Base-by-base conservation (phyloP, 2,888 invertebrate genomes). In the Monochamus alternatus region DNA sequence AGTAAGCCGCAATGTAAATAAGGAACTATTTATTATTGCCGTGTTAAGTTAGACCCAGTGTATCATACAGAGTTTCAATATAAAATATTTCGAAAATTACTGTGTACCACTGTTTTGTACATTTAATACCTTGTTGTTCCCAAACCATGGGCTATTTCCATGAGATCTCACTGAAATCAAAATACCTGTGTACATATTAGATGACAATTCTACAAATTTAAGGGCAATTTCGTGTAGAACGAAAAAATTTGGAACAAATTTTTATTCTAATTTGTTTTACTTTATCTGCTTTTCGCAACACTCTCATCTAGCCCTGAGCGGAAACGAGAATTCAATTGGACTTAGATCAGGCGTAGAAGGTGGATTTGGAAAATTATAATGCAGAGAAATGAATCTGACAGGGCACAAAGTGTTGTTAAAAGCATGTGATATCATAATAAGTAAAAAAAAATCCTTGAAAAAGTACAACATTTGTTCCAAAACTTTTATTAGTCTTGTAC, bases 21-120 rank as follows among this genome's bases (percentile, higher is more conserved):
- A 86, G 87, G 87, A 87, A 87, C 80, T 85, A 87, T 86, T 86
- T 86, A 86, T 85, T 85, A 82, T 80, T 79, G 74, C 47, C 75
- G 69, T 74, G 67, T 71, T 51, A 67, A 67, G 60, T 76, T 81
- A 82, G 76, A 80, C 76, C 81, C 82, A 81, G 80, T 77, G 81
- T 84, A 82, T 79, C 84, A 86, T 85, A 85, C 85, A 84, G 84
- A 74, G 74, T 75, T 78, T 84, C 75, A 78, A 74, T 76, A 80
- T 78, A 81, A 78, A 74, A 78, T 80, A 80, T 81, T 80, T 76
- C 74, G 59, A 75, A 78, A 75, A 71, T 76, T 64, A 75, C 67
- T 70, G 60, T 75, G 64, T 73, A 64, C 66, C 75, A 22, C 66
- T 70, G 75, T 74, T 76, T 77, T 62, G 73, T 76, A 73, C 64